Conservation (phyloP, 2,888 invertebrate species). For the Chromoteleia sp. region DNA sequence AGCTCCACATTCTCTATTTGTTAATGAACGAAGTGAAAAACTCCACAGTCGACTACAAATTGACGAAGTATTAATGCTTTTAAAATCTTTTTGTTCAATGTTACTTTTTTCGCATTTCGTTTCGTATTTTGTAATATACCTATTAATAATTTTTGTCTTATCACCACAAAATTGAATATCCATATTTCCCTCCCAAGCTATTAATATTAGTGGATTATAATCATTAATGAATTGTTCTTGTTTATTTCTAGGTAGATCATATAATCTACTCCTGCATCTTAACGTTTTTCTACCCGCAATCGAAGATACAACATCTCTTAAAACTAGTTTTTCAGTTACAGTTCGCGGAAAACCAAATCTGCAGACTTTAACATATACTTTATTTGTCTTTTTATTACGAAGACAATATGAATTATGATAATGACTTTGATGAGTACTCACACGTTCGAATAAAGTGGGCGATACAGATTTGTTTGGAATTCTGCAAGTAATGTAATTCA, state of each 20-base stretch:
- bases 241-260: slow-evolving; percentile 73
- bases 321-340: slow-evolving; percentile 52
- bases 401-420: slow-evolving; percentile 3
- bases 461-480: slow-evolving; percentile 14
- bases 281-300: slow-evolving; percentile 69
- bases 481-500: slow-evolving; percentile 54
- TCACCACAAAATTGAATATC: too few relatives aligned
- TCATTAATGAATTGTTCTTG: slow-evolving; percentile 57
- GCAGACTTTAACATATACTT: slow-evolving; percentile 60
- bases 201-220: slow-evolving; percentile 65
- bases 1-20: slow-evolving; percentile 41
- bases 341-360: slow-evolving; percentile 71
- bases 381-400: slow-evolving; percentile 19
- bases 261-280: slow-evolving; percentile 72
- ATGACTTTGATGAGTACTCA: slow-evolving; percentile 30
- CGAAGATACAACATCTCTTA: slow-evolving; percentile 56
- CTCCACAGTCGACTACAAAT: slow-evolving; percentile 73
- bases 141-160: slow-evolving; percentile 37
- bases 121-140: slow-evolving; percentile 76
- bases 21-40: slow-evolving; percentile 74
- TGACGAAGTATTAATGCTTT: slow-evolving; percentile 72
- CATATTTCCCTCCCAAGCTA: too few relatives aligned
- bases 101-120: slow-evolving; percentile 77
- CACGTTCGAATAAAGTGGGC: slow-evolving; percentile 3
- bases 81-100: slow-evolving; percentile 72